Base-by-base conservation (phyloP, 1,140 invertebrate species). In the Lepidurus packardi region DNA sequence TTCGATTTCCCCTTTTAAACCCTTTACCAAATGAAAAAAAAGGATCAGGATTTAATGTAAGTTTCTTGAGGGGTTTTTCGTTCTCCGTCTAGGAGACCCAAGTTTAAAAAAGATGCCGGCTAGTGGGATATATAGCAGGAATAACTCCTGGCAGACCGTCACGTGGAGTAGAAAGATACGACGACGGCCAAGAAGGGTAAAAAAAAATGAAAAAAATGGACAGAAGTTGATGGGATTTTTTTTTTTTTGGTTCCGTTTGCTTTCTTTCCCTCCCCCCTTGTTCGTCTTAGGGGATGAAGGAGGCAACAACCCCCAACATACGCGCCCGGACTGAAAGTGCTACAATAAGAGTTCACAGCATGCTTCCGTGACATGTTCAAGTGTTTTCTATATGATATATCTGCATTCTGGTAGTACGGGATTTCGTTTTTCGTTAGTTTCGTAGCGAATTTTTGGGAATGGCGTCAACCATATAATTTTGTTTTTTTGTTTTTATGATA, bases 91-190 rank as follows among this genome's bases (percentile, higher is more conserved):
- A 65, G 21, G 53, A 65, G 53, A 65, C 21, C 53, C 53, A 65
- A 21, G 53, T 65, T 65, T 34, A 34, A 65, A 65, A 65, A 21
- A 21, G 16, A 65, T 65, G 53, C 53, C 53, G 53, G 53, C 53
- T n/a, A 65, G 53, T 65, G 53, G 53, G 53, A 65, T 65, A 65
- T 65, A 65, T 65, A 65, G 21, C 53, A 65, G 53, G 53, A 65
- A 65, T 65, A 65, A 65, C 53, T 65, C 53, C 21, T 65, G 53
- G 53, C 53, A 65, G 53, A 65, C 53, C 53, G 8, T 65, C 53
- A 65, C 53, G 53, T 65, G 53, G 53, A 65, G 21, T 65, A 65
- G 53, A 65, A 65, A 65, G 53, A 65, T 65, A 65, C 53, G 53
- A 65, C 53, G 53, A 21, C 34, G 21, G 53, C 53, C 16, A 65